Evolutionary conservation across 1,140 invertebrate species (phyloP), one percentile per base, ranked within the genome.

Genomic region (Hyles euphorbiae): DNA sequence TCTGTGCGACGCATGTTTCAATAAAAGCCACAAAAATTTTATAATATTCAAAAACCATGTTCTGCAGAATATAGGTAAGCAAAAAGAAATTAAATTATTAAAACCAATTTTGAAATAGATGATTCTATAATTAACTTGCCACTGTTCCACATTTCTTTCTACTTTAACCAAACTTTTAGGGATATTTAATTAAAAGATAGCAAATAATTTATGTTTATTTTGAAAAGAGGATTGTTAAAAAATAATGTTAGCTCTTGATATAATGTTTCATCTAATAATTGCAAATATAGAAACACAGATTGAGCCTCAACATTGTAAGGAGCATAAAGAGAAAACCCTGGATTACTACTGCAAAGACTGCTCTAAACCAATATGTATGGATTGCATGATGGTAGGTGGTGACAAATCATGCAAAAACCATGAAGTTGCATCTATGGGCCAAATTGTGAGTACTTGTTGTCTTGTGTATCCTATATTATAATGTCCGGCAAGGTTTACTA

Each of bases 291-390:
- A 80, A 56, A 44, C 51, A 44, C 45, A 62, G 33, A 53, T 61
- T 33, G 49, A 70, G n/a, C 49, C 62, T 46, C 75, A 63, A 12
- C 62, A 52, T 6, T 89, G 88, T 61, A 73, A 72, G 44, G 34
- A 59, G 7, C 88, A 89, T 56, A 72, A 69, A 36, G 73, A 76
- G 5, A 87, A 88, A 53, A 53, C 57, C 33, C 56, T 83, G 11
- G 83, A 83, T n/a, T 87, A 84, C 57, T 88, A 81, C 63, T 89
- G 88, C 65, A 75, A 85, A 9, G 74, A 81, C 52, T 89, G 88
- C 58, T 57, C 49, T 2, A 85, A 82, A 49, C 44, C 74, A n/a
- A 74, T 87, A 53, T 89, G 88, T 58, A 80, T 82, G 70, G 76
- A 85, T 34, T 89, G 88, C 62, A 60, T 87, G 51, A 78, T 88